Percentiles rank a stretch among this genome's conserved stretches.
Evolutionary conservation across 2,113 vertebrate genomes (phyloP).

Genomic region (Pteruthius melanotis): DNA sequence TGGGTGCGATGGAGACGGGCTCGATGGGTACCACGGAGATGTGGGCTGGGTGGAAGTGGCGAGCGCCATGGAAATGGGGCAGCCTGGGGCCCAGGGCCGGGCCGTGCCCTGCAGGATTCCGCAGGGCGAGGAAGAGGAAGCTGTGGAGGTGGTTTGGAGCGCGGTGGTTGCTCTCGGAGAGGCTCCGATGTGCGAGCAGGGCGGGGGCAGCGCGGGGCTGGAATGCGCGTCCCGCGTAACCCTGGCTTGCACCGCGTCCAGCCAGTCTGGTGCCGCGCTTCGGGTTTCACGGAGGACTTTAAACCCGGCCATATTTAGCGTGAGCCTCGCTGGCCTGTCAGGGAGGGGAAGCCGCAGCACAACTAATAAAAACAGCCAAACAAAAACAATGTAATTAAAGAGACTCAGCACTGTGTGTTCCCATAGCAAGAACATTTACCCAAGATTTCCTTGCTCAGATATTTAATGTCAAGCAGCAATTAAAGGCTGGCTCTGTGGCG

Average conservation of each 20-base stretch:
- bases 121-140: background rate
- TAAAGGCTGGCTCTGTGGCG: background rate
- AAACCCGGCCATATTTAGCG: conserved; percentile 87
- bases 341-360: conserved; percentile 59
- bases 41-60: background rate
- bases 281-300: conserved; percentile 78
- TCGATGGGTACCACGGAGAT: background rate
- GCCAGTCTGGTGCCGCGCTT: conserved; percentile 90
- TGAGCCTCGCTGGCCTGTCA: conserved; percentile 49
- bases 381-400: conserved; percentile 70
- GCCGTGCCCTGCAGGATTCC: background rate
- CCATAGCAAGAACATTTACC: conserved; percentile 59
- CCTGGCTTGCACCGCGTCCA: conserved; percentile 78
- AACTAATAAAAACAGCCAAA: conserved; percentile 63
- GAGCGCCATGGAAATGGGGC: background rate
- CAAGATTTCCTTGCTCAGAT: conserved; percentile 44
- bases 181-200: background rate
- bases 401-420: conserved; percentile 69
- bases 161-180: background rate
- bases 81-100: background rate
- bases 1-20: rapidly evolving
- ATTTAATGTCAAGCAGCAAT: conserved; percentile 37
- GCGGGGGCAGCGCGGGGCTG: background rate
- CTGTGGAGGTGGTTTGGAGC: background rate
- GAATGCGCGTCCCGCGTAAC: conserved; percentile 75